Percentiles rank a stretch among this genome's conserved stretches.
Evolutionary conservation across 2,797 vertebrate species (phyloP).

Genomic region (Arrhamphus sclerolepis): DNA sequence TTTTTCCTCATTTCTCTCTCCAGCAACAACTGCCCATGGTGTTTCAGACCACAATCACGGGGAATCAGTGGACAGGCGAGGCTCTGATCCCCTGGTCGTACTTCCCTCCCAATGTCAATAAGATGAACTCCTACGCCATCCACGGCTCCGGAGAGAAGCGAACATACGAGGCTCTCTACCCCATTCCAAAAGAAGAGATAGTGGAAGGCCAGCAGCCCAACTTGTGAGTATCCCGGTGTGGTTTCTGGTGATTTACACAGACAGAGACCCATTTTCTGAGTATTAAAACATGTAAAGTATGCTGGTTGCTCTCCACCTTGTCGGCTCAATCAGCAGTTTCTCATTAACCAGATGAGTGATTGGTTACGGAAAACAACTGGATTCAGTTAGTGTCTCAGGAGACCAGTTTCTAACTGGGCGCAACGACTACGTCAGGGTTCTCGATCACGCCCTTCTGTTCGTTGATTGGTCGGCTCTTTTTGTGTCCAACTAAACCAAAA

Average conservation of each 20-base stretch:
- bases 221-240: constrained; percentile 72
- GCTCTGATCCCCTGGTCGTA: constrained; percentile 75
- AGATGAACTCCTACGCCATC: constrained; percentile 82
- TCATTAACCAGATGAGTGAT: not conserved
- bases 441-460: no score
- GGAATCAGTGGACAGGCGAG: constrained; percentile 70
- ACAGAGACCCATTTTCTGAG: not conserved
- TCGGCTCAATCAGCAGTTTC: not conserved
- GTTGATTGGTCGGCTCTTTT: no score
- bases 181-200: constrained; percentile 70
- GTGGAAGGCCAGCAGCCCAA: constrained; percentile 71
- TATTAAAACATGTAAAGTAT: not conserved
- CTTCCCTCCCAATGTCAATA: constrained; percentile 81
- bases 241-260: not conserved
- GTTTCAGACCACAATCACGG: constrained; percentile 64
- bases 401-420: no score
- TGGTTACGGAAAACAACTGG: not conserved
- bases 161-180: constrained; percentile 78
- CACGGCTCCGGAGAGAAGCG: constrained; percentile 75
- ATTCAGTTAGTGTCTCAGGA: no score
- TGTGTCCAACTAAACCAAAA: no score
- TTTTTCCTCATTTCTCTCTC: constrained; percentile 16
- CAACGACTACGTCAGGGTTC: no score
- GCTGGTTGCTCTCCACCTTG: not conserved
- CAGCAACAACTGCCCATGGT: constrained; percentile 82